Evolutionary conservation across 2,888 invertebrate genomes (phyloP).

Genomic region (Nomada lathburiana): DNA sequence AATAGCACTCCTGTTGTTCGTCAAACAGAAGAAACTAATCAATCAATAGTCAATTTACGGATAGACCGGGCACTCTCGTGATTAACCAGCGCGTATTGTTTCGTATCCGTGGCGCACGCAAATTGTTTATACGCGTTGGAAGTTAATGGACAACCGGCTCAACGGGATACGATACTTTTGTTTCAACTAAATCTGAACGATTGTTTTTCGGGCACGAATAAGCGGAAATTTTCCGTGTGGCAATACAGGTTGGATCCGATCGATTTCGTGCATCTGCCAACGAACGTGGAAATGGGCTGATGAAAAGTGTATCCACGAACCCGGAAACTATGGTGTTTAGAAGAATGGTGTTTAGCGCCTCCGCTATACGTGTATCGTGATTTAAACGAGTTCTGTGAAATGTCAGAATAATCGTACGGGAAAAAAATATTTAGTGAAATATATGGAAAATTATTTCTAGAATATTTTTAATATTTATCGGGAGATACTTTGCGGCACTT

Average conservation of each 20-base stretch:
- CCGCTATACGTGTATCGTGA: neutral
- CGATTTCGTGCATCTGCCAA: neutral
- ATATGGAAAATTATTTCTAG: no score
- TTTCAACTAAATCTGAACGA: slow-evolving; percentile 52
- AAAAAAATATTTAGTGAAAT: no score
- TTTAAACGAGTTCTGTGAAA: slow-evolving; percentile 8
- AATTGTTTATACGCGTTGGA: slow-evolving; percentile 54
- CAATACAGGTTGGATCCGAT: slow-evolving; percentile 20
- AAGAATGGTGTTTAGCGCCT: neutral
- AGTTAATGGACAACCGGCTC: slow-evolving; percentile 46
- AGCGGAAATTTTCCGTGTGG: slow-evolving; percentile 10
- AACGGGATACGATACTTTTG: slow-evolving; percentile 38
- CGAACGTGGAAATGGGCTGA: neutral
- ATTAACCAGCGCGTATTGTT: slow-evolving; percentile 55
- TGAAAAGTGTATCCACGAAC: neutral
- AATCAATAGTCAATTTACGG: slow-evolving; percentile 70
- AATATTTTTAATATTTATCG: no score
- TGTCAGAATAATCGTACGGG: neutral
- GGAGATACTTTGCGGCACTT: no score
- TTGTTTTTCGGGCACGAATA: slow-evolving; percentile 30
- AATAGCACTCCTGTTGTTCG: slow-evolving; percentile 53
- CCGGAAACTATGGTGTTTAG: neutral
- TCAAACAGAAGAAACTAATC: slow-evolving; percentile 66
- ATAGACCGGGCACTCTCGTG: slow-evolving; percentile 56
- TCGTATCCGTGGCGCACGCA: slow-evolving; percentile 36